phyloP scores from a whole-genome alignment of 2,888 invertebrate genomes.

The Acanthococcus lagerstroemiae region DNA sequence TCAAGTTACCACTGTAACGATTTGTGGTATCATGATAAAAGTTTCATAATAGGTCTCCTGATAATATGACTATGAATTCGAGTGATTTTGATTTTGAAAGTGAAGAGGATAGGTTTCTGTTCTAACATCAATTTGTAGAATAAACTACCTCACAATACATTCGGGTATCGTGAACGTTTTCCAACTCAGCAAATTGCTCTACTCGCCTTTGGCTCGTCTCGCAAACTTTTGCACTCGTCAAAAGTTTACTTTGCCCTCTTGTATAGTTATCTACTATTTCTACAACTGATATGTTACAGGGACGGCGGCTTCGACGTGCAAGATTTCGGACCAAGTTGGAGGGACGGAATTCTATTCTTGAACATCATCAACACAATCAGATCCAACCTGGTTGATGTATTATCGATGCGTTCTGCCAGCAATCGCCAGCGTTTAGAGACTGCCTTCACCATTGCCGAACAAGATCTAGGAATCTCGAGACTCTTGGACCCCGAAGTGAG shows the following conservation, averaged over 20 bases:
- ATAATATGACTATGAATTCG: too few species aligned
- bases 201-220: too few species aligned
- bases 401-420: slow-evolving; percentile 63
- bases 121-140: too few species aligned
- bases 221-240: not conserved
- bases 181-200: too few species aligned
- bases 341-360: slow-evolving; percentile 89
- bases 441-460: slow-evolving; percentile 87
- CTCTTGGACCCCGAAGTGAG: slow-evolving; percentile 73
- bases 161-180: too few species aligned
- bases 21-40: too few species aligned
- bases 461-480: slow-evolving; percentile 79
- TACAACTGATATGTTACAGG: slow-evolving; percentile 47
- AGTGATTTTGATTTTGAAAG: too few species aligned
- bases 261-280: too few species aligned
- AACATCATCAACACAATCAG: slow-evolving; percentile 91
- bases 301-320: slow-evolving; percentile 77
- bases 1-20: too few species aligned
- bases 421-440: slow-evolving; percentile 79
- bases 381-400: slow-evolving; percentile 80
- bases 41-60: too few species aligned
- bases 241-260: not conserved
- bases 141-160: not conserved
- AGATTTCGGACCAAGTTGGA: slow-evolving; percentile 93
- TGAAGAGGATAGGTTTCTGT: too few species aligned